These are phyloP conservation scores for Thalassophryne amazonica DNA, from an alignment of 2,797 vertebrate species.

Conservation along the genomic window DNA sequence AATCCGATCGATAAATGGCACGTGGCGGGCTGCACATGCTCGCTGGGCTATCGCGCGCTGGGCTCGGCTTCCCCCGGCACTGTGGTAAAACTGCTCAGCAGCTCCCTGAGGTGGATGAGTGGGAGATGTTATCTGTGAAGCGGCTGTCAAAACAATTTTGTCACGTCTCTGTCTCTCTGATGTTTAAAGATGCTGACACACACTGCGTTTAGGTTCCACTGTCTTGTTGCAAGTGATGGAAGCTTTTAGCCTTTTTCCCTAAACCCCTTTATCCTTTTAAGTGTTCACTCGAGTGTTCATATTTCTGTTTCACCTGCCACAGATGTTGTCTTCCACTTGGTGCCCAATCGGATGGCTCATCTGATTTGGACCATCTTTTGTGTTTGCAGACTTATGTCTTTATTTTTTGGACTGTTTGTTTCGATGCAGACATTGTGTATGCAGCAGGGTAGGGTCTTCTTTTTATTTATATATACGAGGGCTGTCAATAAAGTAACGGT, in stretches of 20 bases:
- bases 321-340: constrained; percentile 53
- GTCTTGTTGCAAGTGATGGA: constrained; percentile 78
- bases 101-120: constrained; percentile 76
- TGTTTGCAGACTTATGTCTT: constrained; percentile 19
- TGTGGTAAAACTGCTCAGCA: constrained; percentile 76
- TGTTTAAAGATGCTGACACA: constrained; percentile 81
- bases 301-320: constrained; percentile 64
- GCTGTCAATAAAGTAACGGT: too few species aligned
- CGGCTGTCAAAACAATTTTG: constrained; percentile 86
- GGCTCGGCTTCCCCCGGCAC: constrained; percentile 71
- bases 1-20: constrained; percentile 81
- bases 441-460: background rate
- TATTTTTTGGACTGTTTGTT: constrained; percentile 10
- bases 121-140: constrained; percentile 84
- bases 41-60: constrained; percentile 63
- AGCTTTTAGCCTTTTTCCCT: constrained; percentile 70
- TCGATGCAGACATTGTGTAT: background rate
- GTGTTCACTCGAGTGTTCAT: constrained; percentile 67
- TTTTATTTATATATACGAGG: too few species aligned
- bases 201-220: constrained; percentile 68
- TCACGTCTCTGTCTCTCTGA: constrained; percentile 75
- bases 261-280: constrained; percentile 64
- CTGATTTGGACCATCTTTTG: constrained; percentile 26
- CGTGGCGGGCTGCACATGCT: constrained; percentile 57
- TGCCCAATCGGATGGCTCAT: constrained; percentile 33